Evolutionary conservation across 2,888 invertebrate genomes (phyloP).

Genomic region (Pecten maximus): DNA sequence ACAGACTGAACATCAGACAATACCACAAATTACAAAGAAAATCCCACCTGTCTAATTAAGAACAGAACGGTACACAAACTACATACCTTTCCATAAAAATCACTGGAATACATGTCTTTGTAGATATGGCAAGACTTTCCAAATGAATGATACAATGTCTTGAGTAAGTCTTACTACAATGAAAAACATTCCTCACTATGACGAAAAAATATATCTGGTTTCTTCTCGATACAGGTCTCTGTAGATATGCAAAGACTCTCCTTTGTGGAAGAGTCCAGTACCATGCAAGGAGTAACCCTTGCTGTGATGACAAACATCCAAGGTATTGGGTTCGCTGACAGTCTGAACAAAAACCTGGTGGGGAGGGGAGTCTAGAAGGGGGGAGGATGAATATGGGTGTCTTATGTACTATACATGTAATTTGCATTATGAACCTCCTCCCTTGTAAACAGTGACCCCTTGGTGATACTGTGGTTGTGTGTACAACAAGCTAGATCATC

Average conservation of each 20-base stretch:
- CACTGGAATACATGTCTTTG: neutral
- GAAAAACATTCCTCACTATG: neutral
- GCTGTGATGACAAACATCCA: constrained; percentile 16
- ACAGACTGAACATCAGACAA: neutral
- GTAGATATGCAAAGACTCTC: neutral
- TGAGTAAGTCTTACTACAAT: neutral
- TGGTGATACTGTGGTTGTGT: neutral
- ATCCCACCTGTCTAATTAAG: neutral
- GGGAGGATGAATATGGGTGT: neutral
- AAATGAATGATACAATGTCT: neutral
- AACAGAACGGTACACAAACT: neutral
- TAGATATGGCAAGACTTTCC: neutral
- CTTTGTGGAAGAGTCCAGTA: neutral
- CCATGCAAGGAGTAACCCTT: neutral
- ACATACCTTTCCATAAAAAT: constrained; percentile 16
- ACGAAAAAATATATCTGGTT: neutral
- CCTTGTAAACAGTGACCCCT: constrained; percentile 14
- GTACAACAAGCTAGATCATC: neutral
- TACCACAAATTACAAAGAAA: neutral
- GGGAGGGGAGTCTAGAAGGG: neutral
- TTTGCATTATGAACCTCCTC: neutral
- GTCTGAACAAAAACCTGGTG: neutral
- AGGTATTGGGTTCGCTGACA: neutral
- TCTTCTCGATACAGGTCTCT: neutral
- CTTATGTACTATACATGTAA: neutral